Evolutionary conservation across 2,113 vertebrate species (phyloP).

Genomic region (Rafetus swinhoei): DNA sequence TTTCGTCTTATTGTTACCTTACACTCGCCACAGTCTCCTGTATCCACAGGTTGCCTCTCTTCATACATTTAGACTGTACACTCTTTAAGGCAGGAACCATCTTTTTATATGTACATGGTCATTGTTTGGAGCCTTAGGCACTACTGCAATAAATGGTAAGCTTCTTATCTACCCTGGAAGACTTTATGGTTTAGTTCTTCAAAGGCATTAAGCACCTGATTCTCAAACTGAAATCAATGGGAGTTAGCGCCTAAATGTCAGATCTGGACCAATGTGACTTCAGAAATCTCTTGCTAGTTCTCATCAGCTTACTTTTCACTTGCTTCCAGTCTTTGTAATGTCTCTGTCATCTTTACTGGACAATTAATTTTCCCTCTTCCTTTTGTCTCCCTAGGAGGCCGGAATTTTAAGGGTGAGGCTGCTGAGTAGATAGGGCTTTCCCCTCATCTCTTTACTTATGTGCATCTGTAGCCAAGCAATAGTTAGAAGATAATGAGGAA

Average conservation of each 20-base stretch:
- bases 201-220: background rate
- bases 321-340: background rate
- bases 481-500: rapidly evolving
- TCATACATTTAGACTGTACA: rapidly evolving
- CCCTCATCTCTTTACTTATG: rapidly evolving
- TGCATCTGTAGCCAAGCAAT: rapidly evolving
- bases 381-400: rapidly evolving
- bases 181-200: background rate
- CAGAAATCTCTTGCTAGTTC: background rate
- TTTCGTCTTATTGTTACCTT: background rate
- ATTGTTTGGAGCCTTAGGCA: background rate
- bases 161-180: rapidly evolving
- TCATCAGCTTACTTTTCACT: background rate
- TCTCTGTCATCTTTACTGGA: rapidly evolving
- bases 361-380: background rate
- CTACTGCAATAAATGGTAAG: background rate
- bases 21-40: background rate
- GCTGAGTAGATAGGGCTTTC: background rate
- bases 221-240: background rate
- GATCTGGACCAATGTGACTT: background rate
- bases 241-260: background rate
- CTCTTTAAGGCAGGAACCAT: rapidly evolving
- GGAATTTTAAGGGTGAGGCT: background rate
- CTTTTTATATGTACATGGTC: rapidly evolving
- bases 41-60: background rate